phyloP scores from a whole-genome alignment of 2,888 invertebrate genomes.

The Eupithecia pulchellata region DNA sequence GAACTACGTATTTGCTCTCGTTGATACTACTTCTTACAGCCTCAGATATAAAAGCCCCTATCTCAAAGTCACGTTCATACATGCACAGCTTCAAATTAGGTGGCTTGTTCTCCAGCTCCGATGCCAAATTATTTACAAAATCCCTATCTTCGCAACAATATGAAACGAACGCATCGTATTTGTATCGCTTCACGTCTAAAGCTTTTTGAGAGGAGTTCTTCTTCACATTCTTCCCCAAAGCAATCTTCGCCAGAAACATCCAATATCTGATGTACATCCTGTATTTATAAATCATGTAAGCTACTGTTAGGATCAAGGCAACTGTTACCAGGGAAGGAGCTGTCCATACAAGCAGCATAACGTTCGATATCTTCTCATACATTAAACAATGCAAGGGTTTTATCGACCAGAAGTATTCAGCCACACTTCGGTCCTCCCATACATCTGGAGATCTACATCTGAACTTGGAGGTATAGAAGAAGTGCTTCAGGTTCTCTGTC shows the following conservation, averaged over 20 bases:
- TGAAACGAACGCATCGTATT: slow-evolving; percentile 87
- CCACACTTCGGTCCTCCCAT: slow-evolving; percentile 75
- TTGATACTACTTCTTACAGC: slow-evolving; percentile 87
- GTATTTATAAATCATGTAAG: slow-evolving; percentile 67
- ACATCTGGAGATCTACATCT: slow-evolving; percentile 76
- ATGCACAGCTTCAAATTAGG: slow-evolving; percentile 88
- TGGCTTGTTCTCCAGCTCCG: slow-evolving; percentile 85
- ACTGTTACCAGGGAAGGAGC: slow-evolving; percentile 70
- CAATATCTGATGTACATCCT: slow-evolving; percentile 83
- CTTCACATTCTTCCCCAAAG: slow-evolving; percentile 74
- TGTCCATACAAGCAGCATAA: slow-evolving; percentile 75
- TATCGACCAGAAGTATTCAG: slow-evolving; percentile 72
- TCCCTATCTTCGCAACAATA: slow-evolving; percentile 86
- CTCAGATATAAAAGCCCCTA: slow-evolving; percentile 87
- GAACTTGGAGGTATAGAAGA: slow-evolving; percentile 67
- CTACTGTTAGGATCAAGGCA: slow-evolving; percentile 60
- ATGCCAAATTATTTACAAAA: slow-evolving; percentile 86
- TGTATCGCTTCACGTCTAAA: slow-evolving; percentile 62
- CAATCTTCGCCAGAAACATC: slow-evolving; percentile 83
- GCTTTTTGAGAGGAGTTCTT: slow-evolving; percentile 53
- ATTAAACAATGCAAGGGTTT: slow-evolving; percentile 71
- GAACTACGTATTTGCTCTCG: slow-evolving; percentile 87
- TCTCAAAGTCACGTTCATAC: slow-evolving; percentile 88
- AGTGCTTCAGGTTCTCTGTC: slow-evolving; percentile 61
- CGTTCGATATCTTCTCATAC: slow-evolving; percentile 70